phyloP scores from a whole-genome alignment of 2,113 vertebrate genomes.

The Melanostigma gelatinosum region DNA sequence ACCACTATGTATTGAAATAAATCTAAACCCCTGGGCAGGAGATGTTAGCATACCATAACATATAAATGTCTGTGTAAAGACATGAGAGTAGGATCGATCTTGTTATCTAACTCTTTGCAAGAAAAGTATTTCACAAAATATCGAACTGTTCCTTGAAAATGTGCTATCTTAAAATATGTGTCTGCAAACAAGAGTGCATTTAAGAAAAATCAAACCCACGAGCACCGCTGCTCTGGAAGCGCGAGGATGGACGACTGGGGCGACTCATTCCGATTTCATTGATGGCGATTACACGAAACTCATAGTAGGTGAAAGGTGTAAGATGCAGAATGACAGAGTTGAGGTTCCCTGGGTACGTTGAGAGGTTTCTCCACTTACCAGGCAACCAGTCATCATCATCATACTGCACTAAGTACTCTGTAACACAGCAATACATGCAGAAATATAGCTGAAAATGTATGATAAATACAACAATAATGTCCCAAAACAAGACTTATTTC shows the following conservation, averaged over 20 bases:
- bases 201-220: constrained; percentile 81
- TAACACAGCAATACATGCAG: constrained; percentile 8
- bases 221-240: constrained; percentile 93
- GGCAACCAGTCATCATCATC: constrained; percentile 92
- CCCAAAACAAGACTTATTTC: not conserved
- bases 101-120: not conserved
- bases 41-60: not conserved
- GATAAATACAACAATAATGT: not conserved
- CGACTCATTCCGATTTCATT: constrained; percentile 92
- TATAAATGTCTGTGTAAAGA: not conserved
- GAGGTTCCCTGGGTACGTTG: constrained; percentile 89
- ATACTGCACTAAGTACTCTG: constrained; percentile 93
- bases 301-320: constrained; percentile 92
- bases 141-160: not conserved
- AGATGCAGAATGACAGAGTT: constrained; percentile 91
- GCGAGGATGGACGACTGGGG: constrained; percentile 88
- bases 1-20: not conserved
- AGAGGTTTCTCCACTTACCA: constrained; percentile 91
- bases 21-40: not conserved
- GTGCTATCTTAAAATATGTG: not conserved
- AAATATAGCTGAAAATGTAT: not conserved
- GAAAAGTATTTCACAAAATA: not conserved
- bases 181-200: not conserved
- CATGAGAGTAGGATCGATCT: not conserved
- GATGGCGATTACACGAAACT: constrained; percentile 92